These are phyloP conservation scores for Andrena dorsata DNA, from an alignment of 2,888 invertebrate genomes.

Conservation along the genomic window DNA sequence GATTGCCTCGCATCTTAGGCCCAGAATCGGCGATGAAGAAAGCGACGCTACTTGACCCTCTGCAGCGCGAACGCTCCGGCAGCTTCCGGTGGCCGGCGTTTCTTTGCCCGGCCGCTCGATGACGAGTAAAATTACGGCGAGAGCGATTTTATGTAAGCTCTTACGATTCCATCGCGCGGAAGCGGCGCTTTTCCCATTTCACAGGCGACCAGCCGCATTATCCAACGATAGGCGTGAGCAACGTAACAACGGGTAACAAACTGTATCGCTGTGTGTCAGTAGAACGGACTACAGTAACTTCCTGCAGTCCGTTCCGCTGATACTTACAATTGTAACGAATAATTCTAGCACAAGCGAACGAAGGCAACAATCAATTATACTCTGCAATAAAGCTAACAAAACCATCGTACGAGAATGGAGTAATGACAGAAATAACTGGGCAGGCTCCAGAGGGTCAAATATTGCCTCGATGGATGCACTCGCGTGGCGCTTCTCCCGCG, in stretches of 20 bases:
- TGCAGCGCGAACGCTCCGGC: conserved; percentile 17
- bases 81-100: not conserved
- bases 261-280: not conserved
- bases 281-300: not conserved
- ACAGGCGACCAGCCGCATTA: conserved; percentile 9
- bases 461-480: conserved; percentile 24
- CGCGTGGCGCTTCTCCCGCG: conserved; percentile 16
- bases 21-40: conserved; percentile 49
- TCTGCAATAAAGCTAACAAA: not conserved
- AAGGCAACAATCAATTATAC: not conserved
- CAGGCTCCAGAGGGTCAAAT: conserved; percentile 42
- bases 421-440: not conserved
- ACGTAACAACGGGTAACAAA: not conserved
- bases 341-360: not conserved
- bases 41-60: conserved; percentile 41
- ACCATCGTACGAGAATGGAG: not conserved
- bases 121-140: not conserved
- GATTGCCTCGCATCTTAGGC: conserved; percentile 57
- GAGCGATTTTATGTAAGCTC: conserved; percentile 26
- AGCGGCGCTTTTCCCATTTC: not conserved
- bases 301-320: not conserved
- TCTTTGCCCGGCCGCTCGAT: not conserved
- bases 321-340: not conserved
- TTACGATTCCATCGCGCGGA: not conserved
- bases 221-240: conserved; percentile 10